Percentiles rank a stretch among this genome's conserved stretches.
phyloP scores from a whole-genome alignment of 1,140 invertebrate genomes.

The Cyphomyrmex costatus region DNA sequence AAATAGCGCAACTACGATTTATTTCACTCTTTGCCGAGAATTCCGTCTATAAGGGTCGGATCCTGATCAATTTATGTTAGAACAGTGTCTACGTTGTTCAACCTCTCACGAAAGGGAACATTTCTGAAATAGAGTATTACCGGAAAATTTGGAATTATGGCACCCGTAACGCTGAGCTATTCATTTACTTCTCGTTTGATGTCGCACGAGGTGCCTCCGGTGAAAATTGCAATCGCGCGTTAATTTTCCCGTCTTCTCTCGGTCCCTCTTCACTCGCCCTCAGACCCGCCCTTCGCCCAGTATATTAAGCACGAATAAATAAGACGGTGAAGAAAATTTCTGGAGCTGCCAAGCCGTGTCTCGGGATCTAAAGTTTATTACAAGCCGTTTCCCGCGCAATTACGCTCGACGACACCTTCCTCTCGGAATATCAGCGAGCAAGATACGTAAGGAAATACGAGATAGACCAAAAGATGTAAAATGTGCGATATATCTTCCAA shows the following conservation, averaged over 20 bases:
- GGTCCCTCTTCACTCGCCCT: neutral
- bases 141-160: neutral
- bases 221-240: constrained; percentile 67
- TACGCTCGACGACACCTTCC: constrained; percentile 30
- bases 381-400: constrained; percentile 47
- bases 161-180: neutral
- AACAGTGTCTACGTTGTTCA: neutral
- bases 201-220: neutral
- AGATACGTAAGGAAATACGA: neutral
- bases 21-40: constrained; percentile 21
- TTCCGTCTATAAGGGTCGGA: neutral
- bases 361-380: constrained; percentile 51
- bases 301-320: constrained; percentile 54
- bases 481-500: neutral
- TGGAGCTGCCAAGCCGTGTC: constrained; percentile 28
- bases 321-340: constrained; percentile 56
- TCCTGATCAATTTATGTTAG: constrained; percentile 22
- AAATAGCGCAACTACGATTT: constrained; percentile 6
- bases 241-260: constrained; percentile 59
- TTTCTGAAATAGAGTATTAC: constrained; percentile 3
- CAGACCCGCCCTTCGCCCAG: neutral
- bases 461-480: neutral
- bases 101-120: too few relatives aligned
- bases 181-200: constrained; percentile 49
- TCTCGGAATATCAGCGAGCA: neutral